A percentile compares a stretch with the other conserved stretches of the same genome.
These are phyloP conservation scores for Hirtodrosophila duncani DNA, from an alignment of 2,888 invertebrate species.

Conservation along the genomic window DNA sequence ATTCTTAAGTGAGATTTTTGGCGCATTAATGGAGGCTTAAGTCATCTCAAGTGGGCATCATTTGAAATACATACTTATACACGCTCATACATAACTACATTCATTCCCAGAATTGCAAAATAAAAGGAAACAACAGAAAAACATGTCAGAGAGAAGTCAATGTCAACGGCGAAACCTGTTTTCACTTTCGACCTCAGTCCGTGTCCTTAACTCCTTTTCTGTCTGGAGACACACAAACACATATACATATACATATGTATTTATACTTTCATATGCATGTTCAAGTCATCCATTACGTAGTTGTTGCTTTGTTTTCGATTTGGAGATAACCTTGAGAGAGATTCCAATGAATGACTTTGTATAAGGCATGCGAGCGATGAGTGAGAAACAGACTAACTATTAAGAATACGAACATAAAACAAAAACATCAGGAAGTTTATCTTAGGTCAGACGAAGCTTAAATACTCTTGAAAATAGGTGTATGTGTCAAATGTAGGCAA, in stretches of 20 bases:
- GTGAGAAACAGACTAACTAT: conserved; percentile 28
- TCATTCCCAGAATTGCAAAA: conserved; percentile 38
- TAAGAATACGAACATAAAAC: too few relatives aligned
- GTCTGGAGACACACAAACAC: conserved; percentile 21
- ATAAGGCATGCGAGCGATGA: conserved; percentile 10
- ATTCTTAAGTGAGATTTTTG: conserved; percentile 55
- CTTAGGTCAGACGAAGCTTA: too few relatives aligned
- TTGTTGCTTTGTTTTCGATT: conserved; percentile 31
- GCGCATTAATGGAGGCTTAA: conserved; percentile 58
- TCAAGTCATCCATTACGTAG: conserved; percentile 24
- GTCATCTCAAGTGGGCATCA: conserved; percentile 54
- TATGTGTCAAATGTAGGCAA: too few relatives aligned
- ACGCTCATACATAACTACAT: conserved; percentile 28
- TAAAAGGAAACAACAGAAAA: conserved; percentile 6
- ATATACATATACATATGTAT: conserved; percentile 11
- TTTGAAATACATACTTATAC: conserved; percentile 27
- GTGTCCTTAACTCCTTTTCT: conserved; percentile 66
- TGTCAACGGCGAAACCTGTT: conserved; percentile 66
- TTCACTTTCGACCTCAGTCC: conserved; percentile 58
- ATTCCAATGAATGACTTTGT: conserved; percentile 53
- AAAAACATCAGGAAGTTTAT: too few relatives aligned
- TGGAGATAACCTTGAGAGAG: conserved; percentile 67
- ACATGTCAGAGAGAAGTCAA: conserved; percentile 38
- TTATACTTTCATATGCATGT: conserved; percentile 4
- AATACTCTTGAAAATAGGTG: too few relatives aligned